Evolutionary conservation across 2,888 invertebrate genomes (phyloP).

Genomic region (Limnephilus lunatus): DNA sequence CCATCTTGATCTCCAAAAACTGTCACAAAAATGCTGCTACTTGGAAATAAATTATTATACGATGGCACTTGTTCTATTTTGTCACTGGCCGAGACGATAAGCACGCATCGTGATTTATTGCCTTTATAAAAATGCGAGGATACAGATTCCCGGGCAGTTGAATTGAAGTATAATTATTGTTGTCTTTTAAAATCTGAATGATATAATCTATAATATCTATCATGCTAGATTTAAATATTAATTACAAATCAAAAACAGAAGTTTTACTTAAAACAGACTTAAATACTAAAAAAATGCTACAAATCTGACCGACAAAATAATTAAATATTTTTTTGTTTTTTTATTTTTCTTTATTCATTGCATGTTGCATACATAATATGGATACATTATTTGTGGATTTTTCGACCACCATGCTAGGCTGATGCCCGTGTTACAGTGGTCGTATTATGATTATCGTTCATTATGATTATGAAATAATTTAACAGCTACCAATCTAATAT

Average conservation of each 20-base stretch:
- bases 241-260: neutral
- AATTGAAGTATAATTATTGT: neutral
- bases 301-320: too few relatives aligned
- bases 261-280: too few relatives aligned
- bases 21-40: neutral
- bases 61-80: neutral
- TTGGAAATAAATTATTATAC: neutral
- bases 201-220: neutral
- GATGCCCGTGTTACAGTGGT: too few relatives aligned
- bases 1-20: neutral
- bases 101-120: neutral
- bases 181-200: neutral
- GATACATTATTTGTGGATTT: too few relatives aligned
- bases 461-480: too few relatives aligned
- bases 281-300: neutral
- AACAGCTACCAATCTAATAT: too few relatives aligned
- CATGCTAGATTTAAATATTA: neutral
- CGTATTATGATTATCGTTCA: too few relatives aligned
- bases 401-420: too few relatives aligned
- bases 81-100: neutral
- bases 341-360: too few relatives aligned
- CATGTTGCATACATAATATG: too few relatives aligned
- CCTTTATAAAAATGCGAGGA: neutral
- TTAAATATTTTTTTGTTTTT: too few relatives aligned
- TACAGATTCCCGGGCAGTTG: neutral